Conservation (phyloP, 1,140 invertebrate species). For the Diorhabda carinulata region DNA sequence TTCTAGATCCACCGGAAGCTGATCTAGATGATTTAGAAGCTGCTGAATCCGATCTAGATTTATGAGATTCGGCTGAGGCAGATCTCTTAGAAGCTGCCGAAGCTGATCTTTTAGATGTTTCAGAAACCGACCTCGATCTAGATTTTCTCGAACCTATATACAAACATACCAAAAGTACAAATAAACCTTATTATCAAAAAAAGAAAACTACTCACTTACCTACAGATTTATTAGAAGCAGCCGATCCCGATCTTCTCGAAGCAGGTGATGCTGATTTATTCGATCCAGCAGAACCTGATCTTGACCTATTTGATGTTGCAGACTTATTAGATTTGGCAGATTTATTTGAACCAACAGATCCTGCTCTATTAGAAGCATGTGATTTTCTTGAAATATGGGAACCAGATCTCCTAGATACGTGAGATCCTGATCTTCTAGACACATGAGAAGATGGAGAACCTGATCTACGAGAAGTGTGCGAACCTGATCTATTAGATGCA, state of each 20-base stretch:
- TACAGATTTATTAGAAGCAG: slow-evolving; percentile 44
- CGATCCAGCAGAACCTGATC: slow-evolving; percentile 21
- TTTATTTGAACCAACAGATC: slow-evolving; percentile 42
- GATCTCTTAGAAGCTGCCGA: slow-evolving; percentile 41
- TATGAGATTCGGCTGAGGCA: slow-evolving; percentile 20
- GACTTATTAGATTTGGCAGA: slow-evolving; percentile 21
- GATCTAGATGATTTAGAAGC: slow-evolving; percentile 25
- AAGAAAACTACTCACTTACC: slow-evolving; percentile 15
- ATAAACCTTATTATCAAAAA: background rate
- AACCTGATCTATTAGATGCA: slow-evolving; percentile 30
- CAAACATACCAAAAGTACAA: background rate
- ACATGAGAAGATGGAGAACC: slow-evolving; percentile 12
- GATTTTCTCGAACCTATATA: slow-evolving; percentile 12
- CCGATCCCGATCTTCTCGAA: slow-evolving; percentile 37
- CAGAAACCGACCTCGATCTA: slow-evolving; percentile 27
- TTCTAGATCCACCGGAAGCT: slow-evolving; percentile 34
- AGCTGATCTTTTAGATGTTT: slow-evolving; percentile 31
- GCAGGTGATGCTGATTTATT: slow-evolving; percentile 12
- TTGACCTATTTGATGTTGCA: slow-evolving; percentile 24
- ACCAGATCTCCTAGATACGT: slow-evolving; percentile 32
- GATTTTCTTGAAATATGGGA: slow-evolving; percentile 30
- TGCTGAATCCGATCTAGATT: slow-evolving; percentile 24
- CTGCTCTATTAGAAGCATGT: slow-evolving; percentile 33
- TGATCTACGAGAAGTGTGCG: slow-evolving; percentile 40
- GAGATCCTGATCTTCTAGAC: slow-evolving; percentile 33